Evolutionary conservation across 2,888 invertebrate species (phyloP), one percentile per base, ranked within the genome.

Genomic region (Keiferia lycopersicella): DNA sequence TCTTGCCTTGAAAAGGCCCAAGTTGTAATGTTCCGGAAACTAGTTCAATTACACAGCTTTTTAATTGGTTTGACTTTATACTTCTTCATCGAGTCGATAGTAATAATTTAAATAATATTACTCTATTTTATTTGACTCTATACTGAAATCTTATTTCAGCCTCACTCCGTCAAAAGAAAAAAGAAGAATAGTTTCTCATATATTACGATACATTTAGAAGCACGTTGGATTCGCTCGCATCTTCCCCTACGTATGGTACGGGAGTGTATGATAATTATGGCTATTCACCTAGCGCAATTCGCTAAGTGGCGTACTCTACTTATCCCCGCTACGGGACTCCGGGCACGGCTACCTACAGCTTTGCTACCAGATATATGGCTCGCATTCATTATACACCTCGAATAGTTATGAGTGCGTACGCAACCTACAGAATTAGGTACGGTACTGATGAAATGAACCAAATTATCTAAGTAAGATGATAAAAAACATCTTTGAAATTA

Each of bases 271-370:
- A 80, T 84, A 85, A 85, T 84, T 84, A 79, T 79, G 75, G 75
- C 83, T 79, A 82, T 84, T 81, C 81, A 76, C 82, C 75, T 71
- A 68, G 76, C 75, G 80, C 87, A 88, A 87, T 89, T 80, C 79
- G 65, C 84, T 88, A 84, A 89, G 84, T 88, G 88, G 86, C 82
- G 82, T 83, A 82, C 83, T 84, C 82, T 84, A 84, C 87, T 90
- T 83, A 90, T 89, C 89, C 89, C 81, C 78, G 68, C 73, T 75
- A 76, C 79, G 80, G 78, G 77, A 70, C 76, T 70, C 73, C 71
- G 74, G 84, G 86, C 89, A 90, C 90, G 89, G 74, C 81, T 79
- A 82, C 79, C 80, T 82, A 76, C 73, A 74, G 75, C 78, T 84
- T 81, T 82, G 78, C 82, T 83, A 83, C 80, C 80, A 83, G 85